Evolutionary conservation across 2,797 vertebrate genomes (phyloP), one percentile per base, ranked within the genome.

Genomic region (Pelobates cultripes): DNA sequence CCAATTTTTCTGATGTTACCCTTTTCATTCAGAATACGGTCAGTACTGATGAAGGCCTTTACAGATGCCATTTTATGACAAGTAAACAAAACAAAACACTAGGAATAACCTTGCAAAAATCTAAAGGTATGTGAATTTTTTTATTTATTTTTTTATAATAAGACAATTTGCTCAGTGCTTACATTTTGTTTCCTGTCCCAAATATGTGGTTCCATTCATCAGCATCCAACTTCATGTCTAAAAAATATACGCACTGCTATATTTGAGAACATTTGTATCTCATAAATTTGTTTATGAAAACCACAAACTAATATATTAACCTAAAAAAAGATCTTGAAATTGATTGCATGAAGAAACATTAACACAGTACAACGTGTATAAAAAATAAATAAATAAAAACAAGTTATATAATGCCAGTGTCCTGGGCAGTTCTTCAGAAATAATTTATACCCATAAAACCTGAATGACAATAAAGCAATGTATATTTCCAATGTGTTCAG

Each of bases 21-120:
- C 77, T 93, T 55, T 42, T 87, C 3, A 88, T 96, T 79, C 84
- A 84, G 0, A 76, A 87, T 0, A 78, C 93, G 53, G 73, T 6
- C 0, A 51, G 51, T 44, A 88, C 90, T 1, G 95, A 97, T 3
- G 86, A 86, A 0, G 95, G 92, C 1, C 84, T 91, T 0, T 96
- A 95, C 73, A 85, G 86, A 84, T 94, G 88, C 14, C 85, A 69
- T 14, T 94, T 94, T 69, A 86, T 67, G 7, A 77, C 87, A 0
- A 86, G 86, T 0, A 67, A 85, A 0, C 90, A 91, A 9, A 87
- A 89, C 0, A 86, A 88, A 84, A 93, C 87, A 78, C 89, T 81
- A 8, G 88, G 87, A 0, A 75, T 91, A 71, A 88, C 61, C 61
- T 86, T 96, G 89, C 91, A 77, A 0, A 9, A 94, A 9, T 45